Evolutionary conservation across 2,797 vertebrate genomes (phyloP).

Genomic region (Loriculus beryllinus): DNA sequence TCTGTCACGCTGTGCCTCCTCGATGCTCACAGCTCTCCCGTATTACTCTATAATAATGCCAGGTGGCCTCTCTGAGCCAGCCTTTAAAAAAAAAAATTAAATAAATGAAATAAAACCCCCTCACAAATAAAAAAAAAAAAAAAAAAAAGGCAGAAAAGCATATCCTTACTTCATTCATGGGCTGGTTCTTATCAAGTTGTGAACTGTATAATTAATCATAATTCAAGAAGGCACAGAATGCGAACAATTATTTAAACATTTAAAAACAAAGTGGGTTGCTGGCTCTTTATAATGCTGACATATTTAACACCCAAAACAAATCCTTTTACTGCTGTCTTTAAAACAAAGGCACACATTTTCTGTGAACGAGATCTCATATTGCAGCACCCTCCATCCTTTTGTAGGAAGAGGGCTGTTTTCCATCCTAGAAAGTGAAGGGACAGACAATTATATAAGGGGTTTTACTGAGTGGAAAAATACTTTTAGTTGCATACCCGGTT

Average conservation of each 20-base stretch:
- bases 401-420: not conserved
- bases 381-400: not conserved
- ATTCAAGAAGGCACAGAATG: not conserved
- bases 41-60: conserved; percentile 31
- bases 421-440: not conserved
- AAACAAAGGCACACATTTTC: conserved; percentile 38
- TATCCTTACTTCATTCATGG: not conserved
- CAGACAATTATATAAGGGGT: not conserved
- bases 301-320: conserved; percentile 51
- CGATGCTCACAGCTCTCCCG: not conserved
- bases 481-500: not conserved
- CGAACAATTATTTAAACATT: conserved; percentile 25
- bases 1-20: conserved; percentile 36
- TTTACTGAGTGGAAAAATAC: not conserved
- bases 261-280: conserved; percentile 26
- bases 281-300: conserved; percentile 28
- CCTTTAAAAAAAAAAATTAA: not conserved
- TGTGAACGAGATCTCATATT: not conserved
- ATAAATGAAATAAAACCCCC: not conserved
- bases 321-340: conserved; percentile 34
- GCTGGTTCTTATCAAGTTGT: not conserved
- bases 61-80: conserved; percentile 13
- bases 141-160: not conserved
- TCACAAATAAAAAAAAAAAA: not conserved
- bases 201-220: conserved; percentile 15